Percentiles rank a stretch among this genome's conserved stretches.
Conservation (phyloP, 1,140 invertebrate species). For the Diorhabda carinulata region DNA sequence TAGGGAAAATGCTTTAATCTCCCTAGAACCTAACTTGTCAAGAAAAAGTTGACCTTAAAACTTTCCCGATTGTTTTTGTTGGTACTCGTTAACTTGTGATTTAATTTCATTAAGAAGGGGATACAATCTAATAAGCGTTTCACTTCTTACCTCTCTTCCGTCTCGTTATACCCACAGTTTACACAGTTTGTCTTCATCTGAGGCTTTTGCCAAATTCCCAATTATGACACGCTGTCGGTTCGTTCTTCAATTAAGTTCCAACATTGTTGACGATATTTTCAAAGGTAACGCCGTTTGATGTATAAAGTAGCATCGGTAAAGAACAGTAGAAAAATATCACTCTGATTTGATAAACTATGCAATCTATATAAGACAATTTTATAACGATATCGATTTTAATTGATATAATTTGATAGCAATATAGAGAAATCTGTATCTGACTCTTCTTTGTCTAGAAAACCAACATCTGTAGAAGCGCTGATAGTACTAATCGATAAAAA, state of each 20-base stretch:
- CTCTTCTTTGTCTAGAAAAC: too few species aligned
- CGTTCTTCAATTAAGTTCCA: neutral
- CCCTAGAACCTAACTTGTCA: neutral
- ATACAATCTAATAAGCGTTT: conserved; percentile 2
- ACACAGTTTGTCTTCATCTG: neutral
- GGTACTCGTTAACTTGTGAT: conserved; percentile 2
- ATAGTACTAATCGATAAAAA: too few species aligned
- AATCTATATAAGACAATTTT: too few species aligned
- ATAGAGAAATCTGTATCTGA: too few species aligned
- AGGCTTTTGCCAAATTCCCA: neutral
- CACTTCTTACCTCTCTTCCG: neutral
- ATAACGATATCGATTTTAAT: too few species aligned
- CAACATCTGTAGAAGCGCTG: too few species aligned
- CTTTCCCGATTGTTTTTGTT: conserved; percentile 2
- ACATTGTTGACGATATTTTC: neutral
- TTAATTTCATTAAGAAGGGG: conserved; percentile 2
- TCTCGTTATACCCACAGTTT: neutral
- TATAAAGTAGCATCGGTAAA: too few species aligned
- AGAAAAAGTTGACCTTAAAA: neutral
- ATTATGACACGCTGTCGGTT: neutral
- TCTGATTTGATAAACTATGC: too few species aligned
- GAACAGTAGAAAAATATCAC: too few species aligned
- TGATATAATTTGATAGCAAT: too few species aligned
- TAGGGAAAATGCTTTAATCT: neutral
- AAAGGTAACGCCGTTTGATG: too few species aligned